phyloP scores from a whole-genome alignment of 2,113 vertebrate genomes.

The Dasyurus viverrinus region DNA sequence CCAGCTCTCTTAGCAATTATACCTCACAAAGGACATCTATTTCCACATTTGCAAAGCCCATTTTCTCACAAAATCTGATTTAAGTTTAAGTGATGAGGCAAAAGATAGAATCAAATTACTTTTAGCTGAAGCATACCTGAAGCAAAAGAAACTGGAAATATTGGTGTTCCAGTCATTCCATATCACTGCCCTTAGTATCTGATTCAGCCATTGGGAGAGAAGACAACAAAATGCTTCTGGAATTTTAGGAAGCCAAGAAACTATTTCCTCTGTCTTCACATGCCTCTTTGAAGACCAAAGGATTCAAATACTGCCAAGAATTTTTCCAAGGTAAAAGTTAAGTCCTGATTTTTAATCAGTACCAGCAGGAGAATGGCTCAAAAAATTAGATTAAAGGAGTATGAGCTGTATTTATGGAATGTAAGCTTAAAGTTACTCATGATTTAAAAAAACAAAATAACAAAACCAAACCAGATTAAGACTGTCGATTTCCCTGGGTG shows the following conservation, averaged over 20 bases:
- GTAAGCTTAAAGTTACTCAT: neutral
- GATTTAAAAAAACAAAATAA: neutral
- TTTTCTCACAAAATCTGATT: neutral
- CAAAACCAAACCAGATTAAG: neutral
- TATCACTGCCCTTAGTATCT: neutral
- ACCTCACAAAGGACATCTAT: neutral
- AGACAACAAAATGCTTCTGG: neutral
- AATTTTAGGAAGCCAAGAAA: neutral
- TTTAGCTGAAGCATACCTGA: neutral
- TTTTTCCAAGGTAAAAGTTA: conserved; percentile 8
- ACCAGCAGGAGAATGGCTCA: conserved; percentile 21
- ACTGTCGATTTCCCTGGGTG: neutral
- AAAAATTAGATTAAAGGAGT: conserved; percentile 5
- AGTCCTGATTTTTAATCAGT: conserved; percentile 16
- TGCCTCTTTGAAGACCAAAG: neutral
- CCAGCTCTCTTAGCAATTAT: neutral
- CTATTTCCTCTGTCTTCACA: neutral
- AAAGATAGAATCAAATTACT: neutral
- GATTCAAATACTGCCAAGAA: neutral
- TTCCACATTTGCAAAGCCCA: neutral
- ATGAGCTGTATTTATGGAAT: conserved; percentile 35
- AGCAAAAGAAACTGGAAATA: neutral
- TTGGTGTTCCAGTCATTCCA: neutral
- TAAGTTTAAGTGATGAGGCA: neutral
- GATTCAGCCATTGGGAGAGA: neutral